Evolutionary conservation across 2,888 invertebrate species (phyloP), one percentile per base, ranked within the genome.

Genomic region (Cryptophagus acutangulus): DNA sequence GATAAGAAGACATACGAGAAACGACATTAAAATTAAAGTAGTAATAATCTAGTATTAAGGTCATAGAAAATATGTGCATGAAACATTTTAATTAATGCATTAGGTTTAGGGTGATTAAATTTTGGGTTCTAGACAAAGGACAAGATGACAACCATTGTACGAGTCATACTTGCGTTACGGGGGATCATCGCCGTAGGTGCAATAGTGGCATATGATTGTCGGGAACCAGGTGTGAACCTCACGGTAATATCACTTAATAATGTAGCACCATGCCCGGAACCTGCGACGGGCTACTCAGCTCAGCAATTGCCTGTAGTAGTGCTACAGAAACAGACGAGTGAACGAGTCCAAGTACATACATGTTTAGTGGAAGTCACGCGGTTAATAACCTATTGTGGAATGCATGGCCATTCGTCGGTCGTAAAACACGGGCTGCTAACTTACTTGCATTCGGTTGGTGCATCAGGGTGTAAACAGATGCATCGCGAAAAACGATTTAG

Each of bases 401-500:
- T 43, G 43, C 42, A 48, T 24, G 43, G 45, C 16, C 45, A 45
- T 17, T 37, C 13, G n/a, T 46, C 46, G 3, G 28, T 43, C 2
- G 48, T 46, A 12, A 17, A 40, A 2, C 46, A 46, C 34, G 46
- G 45, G 34, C 20, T 46, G 13, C 20, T 20, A 9, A 46, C 33
- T 20, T 45, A 37, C 34, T 25, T 47, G 3, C 30, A 39, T 24
- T 24, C 24, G 15, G 26, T 48, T 14, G 48, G 48, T 4, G 43
- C 38, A 2, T 26, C 37, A 34, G 46, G 42, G 15, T 48, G 43
- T 28, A 3, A 35, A 2, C 10, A 18, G 13, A 40, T 46, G 4
- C 46, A 48, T 13, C 36, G 41, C n/a, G n/a, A 6, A 8, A 20
- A 20, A 20, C 24, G n/a, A n/a, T 20, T 20, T 20, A 20, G 24